Evolutionary conservation across 2,888 invertebrate genomes (phyloP), one percentile per base, ranked within the genome.

Genomic region (Leucoma salicis): DNA sequence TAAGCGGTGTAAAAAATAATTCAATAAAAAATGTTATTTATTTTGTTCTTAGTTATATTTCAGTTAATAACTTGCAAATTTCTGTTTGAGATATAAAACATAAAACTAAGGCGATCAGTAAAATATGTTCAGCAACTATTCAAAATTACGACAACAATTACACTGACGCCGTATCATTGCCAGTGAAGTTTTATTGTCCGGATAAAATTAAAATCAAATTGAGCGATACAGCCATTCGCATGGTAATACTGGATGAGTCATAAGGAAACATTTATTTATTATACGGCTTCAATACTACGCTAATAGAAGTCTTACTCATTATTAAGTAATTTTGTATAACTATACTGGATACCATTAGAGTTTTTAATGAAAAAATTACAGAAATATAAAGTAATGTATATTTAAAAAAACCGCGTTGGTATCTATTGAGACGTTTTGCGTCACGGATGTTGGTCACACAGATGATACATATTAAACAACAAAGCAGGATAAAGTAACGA

Each of bases 1-100:
- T 83, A 85, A 85, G 80, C 63, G 66, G 75, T 76, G 74, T 78
- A 76, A 77, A 77, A 65, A 70, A 74, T 76, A 67, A 72, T 71
- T 66, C 57, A 74, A 78, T 77, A 74, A 78, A 68, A 77, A 71
- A 51, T 76, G 70, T 79, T 82, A 78, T 74, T 73, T 71, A 71
- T 76, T 78, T 78, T 72, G 48, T 58, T 69, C 66, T 61, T 69
- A 65, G 66, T 72, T 71, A 71, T 63, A 57, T 71, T 75, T 72
- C 63, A 67, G 60, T 69, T 66, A 4, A 15, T 31, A 15, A 31
- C 29, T 31, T 31, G 4, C 6, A 13, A 14, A 14, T 2, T 29
- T 1, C 6, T 14, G 2, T 27, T n/a, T 27, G 11, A 27, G 21
- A 11, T 27, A 11, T 27, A 11, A 25, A 1, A n/a, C 27, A n/a